Evolutionary conservation across 1,140 invertebrate genomes (phyloP).

Genomic region (Drosophila lacteicornis): DNA sequence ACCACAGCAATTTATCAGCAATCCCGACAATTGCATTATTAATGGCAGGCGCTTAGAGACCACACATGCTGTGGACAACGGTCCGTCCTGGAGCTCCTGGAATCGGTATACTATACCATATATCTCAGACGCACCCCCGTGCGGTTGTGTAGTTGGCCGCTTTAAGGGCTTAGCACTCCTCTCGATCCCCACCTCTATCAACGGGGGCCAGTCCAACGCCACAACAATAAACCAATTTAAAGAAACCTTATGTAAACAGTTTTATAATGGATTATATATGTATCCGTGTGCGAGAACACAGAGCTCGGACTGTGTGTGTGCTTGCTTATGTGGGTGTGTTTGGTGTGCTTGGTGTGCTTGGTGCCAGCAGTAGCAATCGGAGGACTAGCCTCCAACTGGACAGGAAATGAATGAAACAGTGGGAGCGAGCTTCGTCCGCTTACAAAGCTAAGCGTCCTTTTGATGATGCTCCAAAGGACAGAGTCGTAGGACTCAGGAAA

Average conservation of each 20-base stretch:
- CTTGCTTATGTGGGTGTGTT: conserved; percentile 3
- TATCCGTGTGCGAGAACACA: conserved; percentile 32
- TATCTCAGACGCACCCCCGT: conserved; percentile 16
- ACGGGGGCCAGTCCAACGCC: conserved; percentile 29
- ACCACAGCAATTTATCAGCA: conserved; percentile 78
- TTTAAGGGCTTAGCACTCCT: conserved; percentile 51
- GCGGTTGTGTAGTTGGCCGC: conserved; percentile 40
- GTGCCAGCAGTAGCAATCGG: conserved; percentile 12
- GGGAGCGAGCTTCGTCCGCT: conserved; percentile 13
- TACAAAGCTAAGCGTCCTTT: conserved; percentile 10
- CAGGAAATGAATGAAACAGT: conserved; percentile 44
- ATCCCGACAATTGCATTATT: conserved; percentile 75
- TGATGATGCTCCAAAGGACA: conserved; percentile 1
- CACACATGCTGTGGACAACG: conserved; percentile 55
- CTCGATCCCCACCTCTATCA: neutral
- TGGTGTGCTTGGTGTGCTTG: neutral
- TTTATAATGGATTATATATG: conserved; percentile 78
- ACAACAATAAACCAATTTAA: conserved; percentile 81
- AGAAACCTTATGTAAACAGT: conserved; percentile 81
- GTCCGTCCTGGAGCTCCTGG: conserved; percentile 18
- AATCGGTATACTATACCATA: conserved; percentile 7
- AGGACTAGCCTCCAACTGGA: conserved; percentile 8
- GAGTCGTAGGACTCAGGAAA: neutral
- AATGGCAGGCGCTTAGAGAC: conserved; percentile 72
- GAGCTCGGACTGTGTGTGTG: neutral